These are phyloP conservation scores for Patella pellucida DNA, from an alignment of 2,888 invertebrate genomes.

Conservation along the genomic window DNA sequence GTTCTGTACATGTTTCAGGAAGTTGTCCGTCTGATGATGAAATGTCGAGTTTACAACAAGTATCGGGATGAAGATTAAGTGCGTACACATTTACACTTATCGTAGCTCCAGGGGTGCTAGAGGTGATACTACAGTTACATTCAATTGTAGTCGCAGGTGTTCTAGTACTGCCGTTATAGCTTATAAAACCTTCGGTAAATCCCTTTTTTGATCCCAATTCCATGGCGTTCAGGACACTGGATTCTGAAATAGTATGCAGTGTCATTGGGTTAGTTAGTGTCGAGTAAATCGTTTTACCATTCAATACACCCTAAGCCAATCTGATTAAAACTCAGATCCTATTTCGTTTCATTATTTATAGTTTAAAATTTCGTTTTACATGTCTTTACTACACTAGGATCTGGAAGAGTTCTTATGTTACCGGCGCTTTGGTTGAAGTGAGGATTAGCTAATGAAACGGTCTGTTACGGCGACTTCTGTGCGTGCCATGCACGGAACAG, in stretches of 20 bases:
- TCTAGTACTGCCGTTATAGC: background rate
- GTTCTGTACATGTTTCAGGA: background rate
- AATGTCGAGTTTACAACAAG: background rate
- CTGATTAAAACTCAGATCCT: no score
- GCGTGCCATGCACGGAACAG: no score
- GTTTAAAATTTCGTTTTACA: no score
- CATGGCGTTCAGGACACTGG: background rate
- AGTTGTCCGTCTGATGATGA: background rate
- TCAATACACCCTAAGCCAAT: no score
- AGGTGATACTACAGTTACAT: background rate
- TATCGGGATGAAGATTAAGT: background rate
- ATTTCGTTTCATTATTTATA: no score
- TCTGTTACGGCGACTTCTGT: no score
- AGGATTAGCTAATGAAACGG: no score
- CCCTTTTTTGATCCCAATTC: background rate
- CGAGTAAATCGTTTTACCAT: no score
- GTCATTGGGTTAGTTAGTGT: no score
- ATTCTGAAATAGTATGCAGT: background rate
- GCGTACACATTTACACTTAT: background rate
- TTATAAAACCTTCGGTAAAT: background rate
- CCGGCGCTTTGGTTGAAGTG: no score
- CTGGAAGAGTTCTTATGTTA: no score
- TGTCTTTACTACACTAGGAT: no score
- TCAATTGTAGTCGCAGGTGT: background rate
- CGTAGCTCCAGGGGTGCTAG: background rate